Evolutionary conservation across 2,888 invertebrate species (phyloP).

Genomic region (Noctua janthe): DNA sequence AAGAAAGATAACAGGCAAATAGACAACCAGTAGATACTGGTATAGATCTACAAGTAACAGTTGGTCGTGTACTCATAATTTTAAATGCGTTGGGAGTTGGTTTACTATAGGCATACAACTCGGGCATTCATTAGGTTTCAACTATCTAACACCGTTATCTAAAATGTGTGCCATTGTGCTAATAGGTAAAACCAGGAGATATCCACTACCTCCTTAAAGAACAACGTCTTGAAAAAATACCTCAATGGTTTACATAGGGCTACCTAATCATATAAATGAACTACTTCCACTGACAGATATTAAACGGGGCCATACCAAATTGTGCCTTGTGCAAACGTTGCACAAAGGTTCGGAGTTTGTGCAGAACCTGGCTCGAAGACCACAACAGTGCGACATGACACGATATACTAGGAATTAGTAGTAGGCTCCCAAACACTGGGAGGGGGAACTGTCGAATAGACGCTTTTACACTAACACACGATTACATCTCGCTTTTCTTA

Average conservation of each 20-base stretch:
- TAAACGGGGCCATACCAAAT: slow-evolving; percentile 10
- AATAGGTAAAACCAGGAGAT: background rate
- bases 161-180: background rate
- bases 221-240: background rate
- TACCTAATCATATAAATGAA: background rate
- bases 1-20: background rate
- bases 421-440: background rate
- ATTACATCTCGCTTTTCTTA: background rate
- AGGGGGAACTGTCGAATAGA: background rate
- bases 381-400: slow-evolving; percentile 26
- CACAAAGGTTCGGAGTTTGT: slow-evolving; percentile 32
- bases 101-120: background rate
- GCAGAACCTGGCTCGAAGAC: slow-evolving; percentile 6
- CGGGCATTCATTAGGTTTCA: background rate
- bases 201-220: background rate
- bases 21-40: no score
- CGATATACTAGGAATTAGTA: background rate
- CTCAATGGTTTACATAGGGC: background rate
- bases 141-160: background rate
- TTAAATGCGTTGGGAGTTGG: background rate
- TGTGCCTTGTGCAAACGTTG: slow-evolving; percentile 1
- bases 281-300: background rate
- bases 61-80: background rate
- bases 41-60: background rate
- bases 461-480: background rate